Conservation (phyloP, 1,140 invertebrate species). For the Aphaenogaster rudis region DNA sequence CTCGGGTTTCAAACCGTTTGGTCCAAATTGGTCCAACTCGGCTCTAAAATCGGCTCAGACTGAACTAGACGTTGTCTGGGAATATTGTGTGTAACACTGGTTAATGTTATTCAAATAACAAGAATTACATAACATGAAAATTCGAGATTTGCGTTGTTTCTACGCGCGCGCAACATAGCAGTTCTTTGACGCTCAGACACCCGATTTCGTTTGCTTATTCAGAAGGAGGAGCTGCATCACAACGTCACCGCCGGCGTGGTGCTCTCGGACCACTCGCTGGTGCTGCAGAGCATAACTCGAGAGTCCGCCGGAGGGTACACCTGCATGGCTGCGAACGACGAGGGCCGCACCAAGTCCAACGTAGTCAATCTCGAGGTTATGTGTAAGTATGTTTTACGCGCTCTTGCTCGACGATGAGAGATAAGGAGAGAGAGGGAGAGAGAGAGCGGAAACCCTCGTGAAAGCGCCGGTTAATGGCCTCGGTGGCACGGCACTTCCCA, state of each 20-base stretch:
- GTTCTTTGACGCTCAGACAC: conserved; percentile 61
- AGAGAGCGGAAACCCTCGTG: conserved; percentile 7
- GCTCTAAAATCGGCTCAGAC: not conserved
- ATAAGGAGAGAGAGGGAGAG: not conserved
- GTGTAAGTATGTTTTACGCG: conserved; percentile 86
- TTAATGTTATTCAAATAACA: conserved; percentile 6
- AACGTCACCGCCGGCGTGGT: conserved; percentile 88
- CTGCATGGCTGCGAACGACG: conserved; percentile 88
- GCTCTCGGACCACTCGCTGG: conserved; percentile 88
- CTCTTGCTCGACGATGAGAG: not conserved
- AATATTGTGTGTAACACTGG: not conserved
- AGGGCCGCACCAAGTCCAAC: conserved; percentile 88
- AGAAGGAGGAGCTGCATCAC: conserved; percentile 88
- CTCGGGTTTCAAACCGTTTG: too few species aligned
- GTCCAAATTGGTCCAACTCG: not conserved
- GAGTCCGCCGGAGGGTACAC: conserved; percentile 88
- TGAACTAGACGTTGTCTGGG: not conserved
- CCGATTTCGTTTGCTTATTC: conserved; percentile 67
- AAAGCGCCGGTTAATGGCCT: conserved; percentile 43
- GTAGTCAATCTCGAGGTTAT: conserved; percentile 88
- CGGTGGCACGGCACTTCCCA: not conserved
- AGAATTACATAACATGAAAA: not conserved
- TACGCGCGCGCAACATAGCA: not conserved
- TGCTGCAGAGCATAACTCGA: conserved; percentile 88
- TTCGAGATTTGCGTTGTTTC: not conserved